phyloP scores from a whole-genome alignment of 2,113 vertebrate genomes.

The Symphodus melops region DNA sequence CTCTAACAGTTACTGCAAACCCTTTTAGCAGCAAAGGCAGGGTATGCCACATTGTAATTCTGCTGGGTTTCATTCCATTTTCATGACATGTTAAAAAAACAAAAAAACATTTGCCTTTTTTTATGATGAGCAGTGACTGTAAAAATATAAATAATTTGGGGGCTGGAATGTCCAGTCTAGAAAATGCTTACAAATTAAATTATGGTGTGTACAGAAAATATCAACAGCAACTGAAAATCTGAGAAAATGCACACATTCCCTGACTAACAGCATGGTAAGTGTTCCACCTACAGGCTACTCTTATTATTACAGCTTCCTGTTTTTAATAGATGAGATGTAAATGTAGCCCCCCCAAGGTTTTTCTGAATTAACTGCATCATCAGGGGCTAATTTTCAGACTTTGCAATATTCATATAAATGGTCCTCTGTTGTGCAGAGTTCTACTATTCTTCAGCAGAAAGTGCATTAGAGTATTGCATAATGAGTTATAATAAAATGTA shows the following conservation, averaged over 20 bases:
- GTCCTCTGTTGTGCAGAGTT: constrained; percentile 41
- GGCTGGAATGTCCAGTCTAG: background rate
- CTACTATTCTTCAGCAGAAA: constrained; percentile 9
- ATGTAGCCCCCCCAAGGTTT: constrained; percentile 18
- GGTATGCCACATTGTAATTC: background rate
- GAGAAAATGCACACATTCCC: constrained; percentile 34
- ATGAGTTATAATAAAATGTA: constrained; percentile 29
- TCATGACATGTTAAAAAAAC: background rate
- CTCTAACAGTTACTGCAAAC: background rate
- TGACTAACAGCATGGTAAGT: constrained; percentile 67
- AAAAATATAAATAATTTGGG: background rate
- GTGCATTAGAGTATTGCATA: constrained; percentile 8
- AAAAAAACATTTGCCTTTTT: background rate
- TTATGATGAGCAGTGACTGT: background rate
- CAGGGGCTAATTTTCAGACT: constrained; percentile 42
- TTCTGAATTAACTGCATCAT: constrained; percentile 45
- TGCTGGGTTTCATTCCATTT: background rate
- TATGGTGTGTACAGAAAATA: constrained; percentile 1
- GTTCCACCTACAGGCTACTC: constrained; percentile 80
- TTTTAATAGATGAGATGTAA: constrained; percentile 18
- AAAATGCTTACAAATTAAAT: constrained; percentile 19
- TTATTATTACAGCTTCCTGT: constrained; percentile 31
- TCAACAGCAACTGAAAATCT: constrained; percentile 16
- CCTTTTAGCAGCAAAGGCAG: background rate
- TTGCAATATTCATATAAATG: constrained; percentile 44